Percentiles rank a stretch among this genome's conserved stretches.
Conservation (phyloP, 2,113 vertebrate species). For the Gobius niger region DNA sequence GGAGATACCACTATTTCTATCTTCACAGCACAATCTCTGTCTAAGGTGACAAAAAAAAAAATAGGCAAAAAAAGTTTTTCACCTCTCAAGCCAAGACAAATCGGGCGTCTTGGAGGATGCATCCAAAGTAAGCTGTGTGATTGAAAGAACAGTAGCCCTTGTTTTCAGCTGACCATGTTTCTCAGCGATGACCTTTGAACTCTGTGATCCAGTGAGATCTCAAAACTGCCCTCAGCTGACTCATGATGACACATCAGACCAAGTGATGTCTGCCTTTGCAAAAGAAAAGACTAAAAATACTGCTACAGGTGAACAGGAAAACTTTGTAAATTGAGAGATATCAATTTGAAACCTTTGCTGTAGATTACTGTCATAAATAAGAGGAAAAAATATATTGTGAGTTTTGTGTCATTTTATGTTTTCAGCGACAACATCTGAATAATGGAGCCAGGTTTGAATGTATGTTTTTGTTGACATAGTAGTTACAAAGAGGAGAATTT, state of each 20-base stretch:
- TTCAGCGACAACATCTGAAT: too few relatives aligned
- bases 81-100: conserved; percentile 2
- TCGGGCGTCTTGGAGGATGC: not conserved
- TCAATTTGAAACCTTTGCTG: too few relatives aligned
- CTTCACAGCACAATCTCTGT: not conserved
- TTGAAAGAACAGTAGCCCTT: not conserved
- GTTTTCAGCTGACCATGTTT: not conserved
- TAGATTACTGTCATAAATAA: too few relatives aligned
- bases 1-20: not conserved
- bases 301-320: too few relatives aligned
- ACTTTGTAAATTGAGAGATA: too few relatives aligned
- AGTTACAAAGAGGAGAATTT: too few relatives aligned
- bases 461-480: too few relatives aligned
- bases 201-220: conserved; percentile 20
- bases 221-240: conserved; percentile 44
- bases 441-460: too few relatives aligned
- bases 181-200: conserved; percentile 10
- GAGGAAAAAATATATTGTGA: too few relatives aligned
- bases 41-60: not conserved
- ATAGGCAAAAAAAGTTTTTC: not conserved
- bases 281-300: too few relatives aligned
- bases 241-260: conserved; percentile 21
- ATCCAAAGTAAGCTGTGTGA: not conserved
- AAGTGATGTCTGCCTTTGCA: not conserved
- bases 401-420: too few relatives aligned